Evolutionary conservation across 2,797 vertebrate genomes (phyloP).

Genomic region (Oryzias sinensis): DNA sequence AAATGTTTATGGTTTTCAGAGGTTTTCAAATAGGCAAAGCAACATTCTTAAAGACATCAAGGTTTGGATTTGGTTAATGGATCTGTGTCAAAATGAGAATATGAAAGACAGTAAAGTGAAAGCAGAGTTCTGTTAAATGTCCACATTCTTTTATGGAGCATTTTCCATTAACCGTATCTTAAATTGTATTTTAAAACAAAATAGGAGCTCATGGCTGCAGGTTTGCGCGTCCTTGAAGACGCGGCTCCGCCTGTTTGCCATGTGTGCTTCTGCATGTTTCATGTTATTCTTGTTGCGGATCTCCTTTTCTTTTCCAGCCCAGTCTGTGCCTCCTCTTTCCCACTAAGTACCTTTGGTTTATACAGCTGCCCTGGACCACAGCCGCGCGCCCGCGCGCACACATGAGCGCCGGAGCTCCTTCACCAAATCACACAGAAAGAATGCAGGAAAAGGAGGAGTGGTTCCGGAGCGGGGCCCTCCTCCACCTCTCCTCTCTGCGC

Average conservation of each 20-base stretch:
- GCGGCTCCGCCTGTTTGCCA: neutral
- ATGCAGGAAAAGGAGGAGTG: slow-evolving; percentile 33
- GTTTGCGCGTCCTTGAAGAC: neutral
- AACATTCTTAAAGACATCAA: no score
- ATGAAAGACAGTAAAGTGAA: no score
- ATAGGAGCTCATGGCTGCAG: neutral
- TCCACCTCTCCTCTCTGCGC: slow-evolving; percentile 1
- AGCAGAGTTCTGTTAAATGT: no score
- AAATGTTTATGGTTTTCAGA: no score
- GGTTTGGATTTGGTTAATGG: no score
- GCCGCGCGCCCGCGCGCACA: neutral
- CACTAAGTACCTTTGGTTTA: slow-evolving; percentile 32
- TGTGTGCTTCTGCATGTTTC: slow-evolving; percentile 3
- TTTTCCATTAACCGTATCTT: no score
- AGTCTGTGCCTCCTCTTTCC: slow-evolving; percentile 3
- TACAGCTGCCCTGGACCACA: slow-evolving; percentile 34
- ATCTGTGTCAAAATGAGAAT: no score
- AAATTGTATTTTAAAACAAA: neutral
- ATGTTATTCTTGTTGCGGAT: slow-evolving; percentile 1
- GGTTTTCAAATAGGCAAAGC: no score
- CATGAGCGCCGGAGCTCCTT: slow-evolving; percentile 30
- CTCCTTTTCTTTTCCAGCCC: neutral
- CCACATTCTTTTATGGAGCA: no score
- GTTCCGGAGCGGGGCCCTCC: slow-evolving; percentile 11
- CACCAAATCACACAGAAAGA: slow-evolving; percentile 22